Evolutionary conservation across 2,113 vertebrate genomes (phyloP).

Genomic region (Raphicerus campestris): DNA sequence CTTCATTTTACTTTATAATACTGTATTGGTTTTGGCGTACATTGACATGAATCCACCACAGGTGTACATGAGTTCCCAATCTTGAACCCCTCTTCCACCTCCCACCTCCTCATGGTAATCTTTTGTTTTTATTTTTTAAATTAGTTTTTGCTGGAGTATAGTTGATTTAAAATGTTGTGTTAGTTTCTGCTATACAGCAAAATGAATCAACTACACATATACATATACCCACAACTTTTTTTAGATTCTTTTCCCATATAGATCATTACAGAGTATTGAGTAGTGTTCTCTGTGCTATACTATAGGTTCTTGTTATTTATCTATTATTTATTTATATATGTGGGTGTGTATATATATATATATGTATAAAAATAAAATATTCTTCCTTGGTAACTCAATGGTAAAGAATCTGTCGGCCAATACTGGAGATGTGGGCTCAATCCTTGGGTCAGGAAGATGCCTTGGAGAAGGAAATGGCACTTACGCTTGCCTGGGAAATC

Average conservation of each 20-base stretch:
- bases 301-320: neutral
- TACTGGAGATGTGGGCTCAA: neutral
- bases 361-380: no score
- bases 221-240: neutral
- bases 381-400: neutral
- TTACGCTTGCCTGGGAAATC: neutral
- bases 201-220: neutral
- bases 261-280: neutral
- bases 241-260: neutral
- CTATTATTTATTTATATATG: neutral
- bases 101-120: neutral
- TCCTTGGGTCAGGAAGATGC: neutral
- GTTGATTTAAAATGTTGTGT: neutral
- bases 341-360: no score
- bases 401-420: neutral
- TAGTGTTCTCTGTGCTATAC: neutral
- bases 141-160: neutral
- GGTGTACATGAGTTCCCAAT: no score
- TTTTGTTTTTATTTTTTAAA: neutral
- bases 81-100: no score
- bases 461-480: neutral
- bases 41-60: no score
- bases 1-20: no score
- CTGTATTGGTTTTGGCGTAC: no score
- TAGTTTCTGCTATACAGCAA: neutral